A percentile compares a stretch with the other conserved stretches of the same genome.
phyloP scores from a whole-genome alignment of 2,113 vertebrate species.

The Blennius ocellaris region DNA sequence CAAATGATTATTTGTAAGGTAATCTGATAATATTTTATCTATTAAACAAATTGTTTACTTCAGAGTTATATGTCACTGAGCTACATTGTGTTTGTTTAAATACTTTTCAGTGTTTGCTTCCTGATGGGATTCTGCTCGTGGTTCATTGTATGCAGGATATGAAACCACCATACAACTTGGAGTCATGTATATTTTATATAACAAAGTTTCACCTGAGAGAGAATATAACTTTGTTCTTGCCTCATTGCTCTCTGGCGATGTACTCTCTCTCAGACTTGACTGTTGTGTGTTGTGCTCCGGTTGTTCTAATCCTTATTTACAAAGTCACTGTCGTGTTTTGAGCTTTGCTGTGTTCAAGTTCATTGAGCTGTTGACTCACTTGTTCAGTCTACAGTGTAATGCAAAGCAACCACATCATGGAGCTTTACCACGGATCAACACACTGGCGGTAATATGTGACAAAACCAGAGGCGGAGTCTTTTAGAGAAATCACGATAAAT shows the following conservation, averaged over 20 bases:
- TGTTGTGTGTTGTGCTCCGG: slow-evolving; percentile 19
- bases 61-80: too few species aligned
- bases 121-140: background rate
- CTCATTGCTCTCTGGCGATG: slow-evolving; percentile 35
- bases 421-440: background rate
- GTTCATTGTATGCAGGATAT: background rate
- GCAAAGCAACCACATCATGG: background rate
- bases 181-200: background rate
- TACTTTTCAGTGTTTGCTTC: too few species aligned
- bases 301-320: slow-evolving; percentile 44
- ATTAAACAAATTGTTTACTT: too few species aligned
- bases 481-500: too few species aligned
- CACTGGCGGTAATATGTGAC: background rate
- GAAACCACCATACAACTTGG: background rate
- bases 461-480: background rate
- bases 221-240: slow-evolving; percentile 14
- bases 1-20: too few species aligned
- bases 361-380: slow-evolving; percentile 7
- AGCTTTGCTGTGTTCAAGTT: slow-evolving; percentile 24
- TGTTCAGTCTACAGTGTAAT: background rate
- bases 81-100: too few species aligned
- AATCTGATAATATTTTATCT: too few species aligned
- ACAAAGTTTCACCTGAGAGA: background rate
- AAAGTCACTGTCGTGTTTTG: slow-evolving; percentile 24
- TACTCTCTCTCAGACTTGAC: slow-evolving; percentile 33